phyloP scores from a whole-genome alignment of 2,797 vertebrate species.

The Takifugu rubripes region DNA sequence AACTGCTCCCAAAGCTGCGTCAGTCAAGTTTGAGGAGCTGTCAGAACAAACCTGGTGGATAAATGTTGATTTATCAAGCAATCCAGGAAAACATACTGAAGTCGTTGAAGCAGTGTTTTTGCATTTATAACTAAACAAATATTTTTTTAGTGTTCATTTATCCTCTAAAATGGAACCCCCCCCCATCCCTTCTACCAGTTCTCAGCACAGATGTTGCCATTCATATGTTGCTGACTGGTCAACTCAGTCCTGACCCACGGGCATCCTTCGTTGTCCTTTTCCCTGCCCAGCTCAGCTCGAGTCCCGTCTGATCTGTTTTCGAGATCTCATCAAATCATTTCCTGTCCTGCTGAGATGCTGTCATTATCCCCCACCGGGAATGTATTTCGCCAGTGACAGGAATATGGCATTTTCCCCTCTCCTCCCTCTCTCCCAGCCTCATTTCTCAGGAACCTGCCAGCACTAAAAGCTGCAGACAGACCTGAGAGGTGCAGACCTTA shows the following conservation, averaged over 20 bases:
- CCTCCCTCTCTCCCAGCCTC: constrained; percentile 36
- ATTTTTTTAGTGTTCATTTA: constrained; percentile 63
- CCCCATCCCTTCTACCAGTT: constrained; percentile 27
- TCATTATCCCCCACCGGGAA: constrained; percentile 67
- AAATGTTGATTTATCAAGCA: constrained; percentile 74
- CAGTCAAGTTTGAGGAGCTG: constrained; percentile 53
- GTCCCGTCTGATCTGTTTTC: constrained; percentile 39
- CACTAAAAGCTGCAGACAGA: constrained; percentile 67
- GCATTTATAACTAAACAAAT: constrained; percentile 69
- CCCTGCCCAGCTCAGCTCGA: constrained; percentile 13
- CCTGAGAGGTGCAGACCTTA: constrained; percentile 59
- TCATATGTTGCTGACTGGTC: constrained; percentile 41
- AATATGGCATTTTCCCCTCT: constrained; percentile 71
- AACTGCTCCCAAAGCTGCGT: constrained; percentile 40
- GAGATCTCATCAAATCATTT: constrained; percentile 68
- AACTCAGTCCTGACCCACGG: constrained; percentile 45
- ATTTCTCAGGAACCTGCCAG: constrained; percentile 58
- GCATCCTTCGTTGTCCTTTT: constrained; percentile 39
- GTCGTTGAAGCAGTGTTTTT: constrained; percentile 38
- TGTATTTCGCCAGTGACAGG: constrained; percentile 76
- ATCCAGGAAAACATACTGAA: constrained; percentile 4
- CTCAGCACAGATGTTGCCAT: constrained; percentile 62
- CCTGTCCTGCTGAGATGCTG: constrained; percentile 70
- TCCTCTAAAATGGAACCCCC: constrained; percentile 46
- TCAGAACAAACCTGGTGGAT: constrained; percentile 48